Evolutionary conservation across 2,113 vertebrate genomes (phyloP), one percentile per base, ranked within the genome.

Genomic region (Tupaia tana): DNA sequence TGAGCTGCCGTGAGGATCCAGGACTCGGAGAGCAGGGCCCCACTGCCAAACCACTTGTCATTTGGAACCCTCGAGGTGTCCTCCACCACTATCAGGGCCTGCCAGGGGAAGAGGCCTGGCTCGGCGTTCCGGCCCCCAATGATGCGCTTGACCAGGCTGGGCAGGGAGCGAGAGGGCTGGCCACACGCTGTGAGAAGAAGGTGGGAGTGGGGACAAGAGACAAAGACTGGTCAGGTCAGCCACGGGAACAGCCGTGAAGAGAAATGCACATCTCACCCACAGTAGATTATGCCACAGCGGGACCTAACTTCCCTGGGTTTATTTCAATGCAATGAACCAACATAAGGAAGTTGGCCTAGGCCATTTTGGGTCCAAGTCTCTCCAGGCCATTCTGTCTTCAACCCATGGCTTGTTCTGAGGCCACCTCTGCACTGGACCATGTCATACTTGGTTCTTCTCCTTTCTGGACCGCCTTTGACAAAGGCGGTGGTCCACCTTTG

Each of bases 1-100:
- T 99, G 99, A 69, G 99, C 99, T 0, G 99, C 99, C 0, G 99
- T 99, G 70, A 99, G 98, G 75, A 99, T 98, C 99, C 99, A 99
- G 22, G 98, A 98, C 27, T 99, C 98, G 0, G 99, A 99, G 66
- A 99, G 98, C 71, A 99, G 98, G 19, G 99, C 99, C 3, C 99
- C 99, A 0, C 99, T 99, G n/a, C 99, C 99, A 0, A 99, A 99
- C 99, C 99, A 99, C 90, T 98, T 99, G 97, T 99, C 99, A 0
- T 99, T 98, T 0, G 99, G 99, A 14, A 99, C 99, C 18, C 99
- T 98, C 1, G 99, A 99, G 83, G 97, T 97, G 24, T 99, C 99
- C 96, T 99, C 99, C 75, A 99, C 99, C 66, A 99, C 99, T 16
- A 99, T 99, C 43, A 99, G 98, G 2, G 98, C 99, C 98, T 99